These are phyloP conservation scores for Orius laevigatus DNA, from an alignment of 1,140 invertebrate species.

Conservation along the genomic window DNA sequence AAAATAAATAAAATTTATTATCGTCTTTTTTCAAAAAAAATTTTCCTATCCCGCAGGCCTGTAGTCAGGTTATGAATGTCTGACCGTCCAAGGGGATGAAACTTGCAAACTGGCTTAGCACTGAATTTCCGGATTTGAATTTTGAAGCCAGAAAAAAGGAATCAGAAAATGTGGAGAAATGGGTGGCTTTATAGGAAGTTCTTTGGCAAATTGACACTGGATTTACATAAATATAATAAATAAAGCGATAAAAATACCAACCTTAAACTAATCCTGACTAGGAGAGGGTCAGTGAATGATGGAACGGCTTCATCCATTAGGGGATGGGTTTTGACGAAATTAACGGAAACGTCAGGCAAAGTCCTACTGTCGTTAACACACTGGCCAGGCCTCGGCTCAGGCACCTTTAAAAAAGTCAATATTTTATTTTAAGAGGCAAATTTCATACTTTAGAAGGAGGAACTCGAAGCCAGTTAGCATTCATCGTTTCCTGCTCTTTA, in stretches of 20 bases:
- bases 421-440: not conserved
- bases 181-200: too few relatives aligned
- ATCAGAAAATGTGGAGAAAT: too few relatives aligned
- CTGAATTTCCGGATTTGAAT: too few relatives aligned
- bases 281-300: constrained; percentile 29
- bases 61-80: too few relatives aligned
- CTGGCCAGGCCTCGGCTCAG: constrained; percentile 63
- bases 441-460: constrained; percentile 37
- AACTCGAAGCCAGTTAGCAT: constrained; percentile 84
- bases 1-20: too few relatives aligned
- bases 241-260: not conserved
- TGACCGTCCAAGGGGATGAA: too few relatives aligned
- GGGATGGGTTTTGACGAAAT: constrained; percentile 89
- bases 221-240: too few relatives aligned
- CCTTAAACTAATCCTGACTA: constrained; percentile 7
- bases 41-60: too few relatives aligned
- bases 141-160: too few relatives aligned
- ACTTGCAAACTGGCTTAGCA: too few relatives aligned
- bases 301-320: constrained; percentile 86
- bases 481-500: constrained; percentile 80
- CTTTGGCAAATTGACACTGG: too few relatives aligned
- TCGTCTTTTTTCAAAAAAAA: too few relatives aligned
- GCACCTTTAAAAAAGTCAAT: constrained; percentile 34
- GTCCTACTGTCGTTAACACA: constrained; percentile 84
- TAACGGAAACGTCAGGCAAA: constrained; percentile 70